Conservation (phyloP, 92 coral and sea anemone genomes). For the Desmophyllum pertusum region DNA sequence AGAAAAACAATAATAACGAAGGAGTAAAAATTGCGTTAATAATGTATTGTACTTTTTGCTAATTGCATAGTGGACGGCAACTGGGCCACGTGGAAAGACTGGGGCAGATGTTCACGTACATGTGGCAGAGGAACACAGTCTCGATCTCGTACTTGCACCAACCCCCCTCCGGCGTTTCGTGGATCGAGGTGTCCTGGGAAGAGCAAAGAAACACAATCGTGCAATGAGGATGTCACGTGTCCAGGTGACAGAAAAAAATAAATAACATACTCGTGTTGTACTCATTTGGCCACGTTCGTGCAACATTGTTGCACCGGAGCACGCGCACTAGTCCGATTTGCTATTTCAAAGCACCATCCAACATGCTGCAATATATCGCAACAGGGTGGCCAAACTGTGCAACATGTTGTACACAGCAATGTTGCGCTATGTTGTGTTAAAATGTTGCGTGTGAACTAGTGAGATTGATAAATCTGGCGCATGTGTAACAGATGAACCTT, state of each 20-base stretch:
- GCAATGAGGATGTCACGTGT: conserved; percentile 30
- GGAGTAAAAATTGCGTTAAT: background rate
- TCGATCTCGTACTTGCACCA: conserved; percentile 43
- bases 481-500: background rate
- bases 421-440: no score
- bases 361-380: no score
- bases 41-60: background rate
- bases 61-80: conserved; percentile 26
- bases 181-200: conserved; percentile 26
- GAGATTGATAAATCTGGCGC: background rate
- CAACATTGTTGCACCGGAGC: no score
- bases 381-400: no score
- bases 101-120: conserved; percentile 43
- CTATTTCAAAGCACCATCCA: no score
- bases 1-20: background rate
- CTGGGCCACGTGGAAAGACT: conserved; percentile 41
- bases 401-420: no score
- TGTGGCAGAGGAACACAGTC: conserved; percentile 56
- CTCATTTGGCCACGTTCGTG: no score
- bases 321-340: no score
- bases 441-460: background rate
- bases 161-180: conserved; percentile 37
- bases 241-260: conserved; percentile 15
- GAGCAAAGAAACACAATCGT: conserved; percentile 9
- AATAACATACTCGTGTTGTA: no score